phyloP scores from a whole-genome alignment of 64 coral and sea anemone species.

The Stichodactyla mertensii region DNA sequence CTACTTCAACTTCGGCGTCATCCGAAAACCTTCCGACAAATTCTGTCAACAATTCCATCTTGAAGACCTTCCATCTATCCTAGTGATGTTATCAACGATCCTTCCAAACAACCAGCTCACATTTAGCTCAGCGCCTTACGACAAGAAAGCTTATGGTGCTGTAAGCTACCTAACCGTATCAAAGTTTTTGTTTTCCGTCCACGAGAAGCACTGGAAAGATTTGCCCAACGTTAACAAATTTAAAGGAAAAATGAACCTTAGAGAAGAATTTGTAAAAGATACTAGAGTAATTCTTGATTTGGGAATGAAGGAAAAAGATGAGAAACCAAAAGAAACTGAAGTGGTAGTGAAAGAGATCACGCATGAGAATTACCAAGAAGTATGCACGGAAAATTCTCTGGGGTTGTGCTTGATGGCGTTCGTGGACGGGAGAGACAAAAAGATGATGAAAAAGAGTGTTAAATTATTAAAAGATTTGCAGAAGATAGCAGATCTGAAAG shows the following conservation, averaged over 20 bases:
- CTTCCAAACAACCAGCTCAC: conserved; percentile 49
- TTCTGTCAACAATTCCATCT: conserved; percentile 53
- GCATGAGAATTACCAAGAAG: conserved; percentile 59
- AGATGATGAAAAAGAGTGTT: conserved; percentile 22
- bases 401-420: conserved; percentile 87
- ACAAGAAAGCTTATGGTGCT: conserved; percentile 56
- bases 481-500: conserved; percentile 34
- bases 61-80: conserved; percentile 25
- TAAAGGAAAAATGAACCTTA: conserved; percentile 59
- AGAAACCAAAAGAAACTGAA: background rate
- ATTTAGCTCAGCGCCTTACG: conserved; percentile 63
- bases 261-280: conserved; percentile 46
- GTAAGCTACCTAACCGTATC: conserved; percentile 67
- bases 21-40: conserved; percentile 40
- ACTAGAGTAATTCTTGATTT: background rate
- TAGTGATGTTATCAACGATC: conserved; percentile 66
- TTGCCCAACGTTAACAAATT: conserved; percentile 57
- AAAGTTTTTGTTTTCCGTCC: conserved; percentile 86
- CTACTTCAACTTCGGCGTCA: conserved; percentile 84
- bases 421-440: conserved; percentile 51
- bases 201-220: conserved; percentile 86
- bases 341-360: conserved; percentile 51
- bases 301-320: background rate
- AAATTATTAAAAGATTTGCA: conserved; percentile 39
- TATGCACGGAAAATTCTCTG: conserved; percentile 48